Conservation (phyloP, 2,888 invertebrate species). For the Thyatira batis region DNA sequence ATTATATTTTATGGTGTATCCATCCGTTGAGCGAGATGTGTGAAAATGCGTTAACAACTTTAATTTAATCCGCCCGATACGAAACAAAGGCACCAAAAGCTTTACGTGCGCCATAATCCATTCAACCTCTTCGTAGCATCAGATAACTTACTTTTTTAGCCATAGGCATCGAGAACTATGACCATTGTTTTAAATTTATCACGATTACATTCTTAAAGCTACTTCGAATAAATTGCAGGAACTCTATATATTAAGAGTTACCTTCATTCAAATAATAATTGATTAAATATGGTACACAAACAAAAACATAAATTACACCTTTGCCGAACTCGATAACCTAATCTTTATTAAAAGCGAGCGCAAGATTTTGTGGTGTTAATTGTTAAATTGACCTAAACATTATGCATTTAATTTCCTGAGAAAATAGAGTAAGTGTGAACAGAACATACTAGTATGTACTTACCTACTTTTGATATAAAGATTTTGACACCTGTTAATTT, state of each 20-base stretch:
- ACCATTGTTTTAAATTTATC: conserved; percentile 49
- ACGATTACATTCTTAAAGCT: conserved; percentile 36
- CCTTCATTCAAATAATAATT: background rate
- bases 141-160: conserved; percentile 40
- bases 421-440: no score
- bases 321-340: no score
- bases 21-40: background rate
- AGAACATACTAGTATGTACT: no score
- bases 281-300: no score
- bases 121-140: conserved; percentile 35
- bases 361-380: no score
- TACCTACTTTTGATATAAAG: no score
- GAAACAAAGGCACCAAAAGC: conserved; percentile 35
- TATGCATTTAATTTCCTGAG: no score
- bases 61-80: conserved; percentile 22
- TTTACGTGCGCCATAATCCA: conserved; percentile 17
- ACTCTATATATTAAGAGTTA: conserved; percentile 10
- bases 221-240: conserved; percentile 25
- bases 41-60: conserved; percentile 9
- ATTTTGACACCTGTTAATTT: no score
- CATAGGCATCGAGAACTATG: conserved; percentile 37
- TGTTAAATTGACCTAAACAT: no score
- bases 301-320: no score
- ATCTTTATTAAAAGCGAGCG: no score
- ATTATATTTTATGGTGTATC: background rate